phyloP scores from a whole-genome alignment of 2,888 invertebrate species.

The Yponomeuta malinellus region DNA sequence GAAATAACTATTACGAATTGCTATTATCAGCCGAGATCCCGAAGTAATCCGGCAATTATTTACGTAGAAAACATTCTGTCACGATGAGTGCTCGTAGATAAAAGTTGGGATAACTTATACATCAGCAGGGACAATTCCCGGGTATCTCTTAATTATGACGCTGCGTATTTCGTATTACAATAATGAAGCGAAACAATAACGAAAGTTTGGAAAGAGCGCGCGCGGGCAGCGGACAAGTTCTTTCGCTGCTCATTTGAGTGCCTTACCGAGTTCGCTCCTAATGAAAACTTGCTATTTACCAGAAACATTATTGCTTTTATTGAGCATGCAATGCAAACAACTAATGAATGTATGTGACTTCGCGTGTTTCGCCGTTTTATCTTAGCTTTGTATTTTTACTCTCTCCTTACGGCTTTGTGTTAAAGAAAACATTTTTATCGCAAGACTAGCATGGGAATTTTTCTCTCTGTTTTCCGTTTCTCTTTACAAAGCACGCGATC shows the following conservation, averaged over 20 bases:
- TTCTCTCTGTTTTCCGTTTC: not conserved
- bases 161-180: constrained; percentile 72
- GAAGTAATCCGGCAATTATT: constrained; percentile 53
- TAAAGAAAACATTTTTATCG: constrained; percentile 11
- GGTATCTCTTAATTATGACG: constrained; percentile 71
- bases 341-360: constrained; percentile 11
- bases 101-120: constrained; percentile 61
- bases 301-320: constrained; percentile 55
- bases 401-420: not conserved
- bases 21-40: constrained; percentile 49
- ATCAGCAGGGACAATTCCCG: constrained; percentile 59
- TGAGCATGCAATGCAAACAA: constrained; percentile 37
- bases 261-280: constrained; percentile 60
- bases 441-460: not conserved
- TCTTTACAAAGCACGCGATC: constrained; percentile 5
- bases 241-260: constrained; percentile 64
- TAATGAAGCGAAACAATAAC: constrained; percentile 74
- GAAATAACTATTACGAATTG: constrained; percentile 48
- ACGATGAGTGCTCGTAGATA: constrained; percentile 51
- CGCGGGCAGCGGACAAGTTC: constrained; percentile 47
- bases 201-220: constrained; percentile 60
- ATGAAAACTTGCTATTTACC: constrained; percentile 69
- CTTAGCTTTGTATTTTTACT: constrained; percentile 10
- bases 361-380: constrained; percentile 5
- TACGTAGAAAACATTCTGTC: constrained; percentile 58